These are phyloP conservation scores for Polia nebulosa DNA, from an alignment of 2,888 invertebrate species.

Conservation along the genomic window DNA sequence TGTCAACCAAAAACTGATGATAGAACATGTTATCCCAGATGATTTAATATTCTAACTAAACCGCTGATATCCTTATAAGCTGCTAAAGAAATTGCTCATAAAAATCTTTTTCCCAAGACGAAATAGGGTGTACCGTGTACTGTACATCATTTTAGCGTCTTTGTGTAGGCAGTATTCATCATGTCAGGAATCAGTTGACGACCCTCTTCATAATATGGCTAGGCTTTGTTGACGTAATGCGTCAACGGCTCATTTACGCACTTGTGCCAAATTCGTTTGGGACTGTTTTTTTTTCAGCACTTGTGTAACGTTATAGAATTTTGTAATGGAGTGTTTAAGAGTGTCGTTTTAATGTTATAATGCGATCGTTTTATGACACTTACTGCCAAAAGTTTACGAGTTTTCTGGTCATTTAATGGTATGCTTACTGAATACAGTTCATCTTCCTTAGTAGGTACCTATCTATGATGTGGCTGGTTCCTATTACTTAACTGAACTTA, in stretches of 20 bases:
- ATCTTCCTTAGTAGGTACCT: too few relatives aligned
- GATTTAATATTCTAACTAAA: slow-evolving; percentile 17
- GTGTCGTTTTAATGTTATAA: slow-evolving; percentile 18
- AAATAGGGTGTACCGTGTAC: slow-evolving; percentile 29
- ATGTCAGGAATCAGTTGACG: slow-evolving; percentile 53
- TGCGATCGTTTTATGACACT: slow-evolving; percentile 4
- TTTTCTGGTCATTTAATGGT: neutral
- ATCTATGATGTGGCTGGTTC: too few relatives aligned
- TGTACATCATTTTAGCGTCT: slow-evolving; percentile 34
- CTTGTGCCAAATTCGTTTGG: slow-evolving; percentile 28
- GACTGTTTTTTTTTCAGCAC: slow-evolving; percentile 15
- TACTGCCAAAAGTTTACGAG: neutral
- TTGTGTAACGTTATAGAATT: neutral
- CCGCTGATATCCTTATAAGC: slow-evolving; percentile 23
- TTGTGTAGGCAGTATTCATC: slow-evolving; percentile 46
- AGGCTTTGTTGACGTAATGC: slow-evolving; percentile 57
- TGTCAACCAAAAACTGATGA: neutral
- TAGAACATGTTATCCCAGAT: slow-evolving; percentile 1
- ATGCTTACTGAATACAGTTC: neutral
- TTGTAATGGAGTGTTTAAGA: slow-evolving; percentile 11
- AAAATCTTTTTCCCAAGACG: slow-evolving; percentile 35
- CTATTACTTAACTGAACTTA: too few relatives aligned
- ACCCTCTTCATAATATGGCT: slow-evolving; percentile 46
- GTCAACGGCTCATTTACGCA: slow-evolving; percentile 62
- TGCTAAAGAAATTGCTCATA: slow-evolving; percentile 36